Conservation (phyloP, 2,797 vertebrate species). For the Fundulus diaphanus region DNA sequence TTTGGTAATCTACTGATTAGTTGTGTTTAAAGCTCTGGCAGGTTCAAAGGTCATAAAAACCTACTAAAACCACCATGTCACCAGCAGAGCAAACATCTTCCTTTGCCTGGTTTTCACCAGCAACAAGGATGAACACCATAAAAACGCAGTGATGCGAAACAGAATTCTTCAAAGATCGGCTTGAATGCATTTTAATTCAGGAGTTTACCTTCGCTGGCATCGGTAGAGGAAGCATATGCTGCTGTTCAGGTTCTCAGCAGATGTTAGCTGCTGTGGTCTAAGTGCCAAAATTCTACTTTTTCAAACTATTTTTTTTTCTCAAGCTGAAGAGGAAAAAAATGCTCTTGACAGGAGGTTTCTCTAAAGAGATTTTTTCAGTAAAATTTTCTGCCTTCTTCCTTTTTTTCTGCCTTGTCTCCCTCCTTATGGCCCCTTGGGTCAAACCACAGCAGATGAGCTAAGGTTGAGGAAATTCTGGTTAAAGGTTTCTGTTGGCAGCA, state of each 20-base stretch:
- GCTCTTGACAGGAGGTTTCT: slow-evolving; percentile 10
- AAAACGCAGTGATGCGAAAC: neutral
- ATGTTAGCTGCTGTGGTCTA: neutral
- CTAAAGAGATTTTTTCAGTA: slow-evolving; percentile 23
- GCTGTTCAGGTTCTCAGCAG: neutral
- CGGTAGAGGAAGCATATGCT: neutral
- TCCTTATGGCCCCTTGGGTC: slow-evolving; percentile 33
- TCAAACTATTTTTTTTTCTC: neutral
- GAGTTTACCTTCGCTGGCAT: neutral
- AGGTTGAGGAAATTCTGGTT: slow-evolving; percentile 53
- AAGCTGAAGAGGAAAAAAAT: neutral
- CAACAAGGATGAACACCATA: neutral
- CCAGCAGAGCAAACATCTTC: neutral
- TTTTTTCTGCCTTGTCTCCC: slow-evolving; percentile 5
- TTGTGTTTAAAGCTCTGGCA: too few species aligned
- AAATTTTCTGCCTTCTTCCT: slow-evolving; percentile 5
- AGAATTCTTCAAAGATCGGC: neutral
- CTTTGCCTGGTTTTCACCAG: neutral
- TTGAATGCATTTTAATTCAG: neutral
- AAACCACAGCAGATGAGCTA: slow-evolving; percentile 42
- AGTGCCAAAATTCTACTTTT: neutral
- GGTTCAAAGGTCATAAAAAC: too few species aligned
- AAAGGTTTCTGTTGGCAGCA: slow-evolving; percentile 38
- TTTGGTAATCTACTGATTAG: too few species aligned
- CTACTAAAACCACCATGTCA: neutral